Conservation (phyloP, 2,888 invertebrate species). For the Rhopalosiphum nymphaeae region DNA sequence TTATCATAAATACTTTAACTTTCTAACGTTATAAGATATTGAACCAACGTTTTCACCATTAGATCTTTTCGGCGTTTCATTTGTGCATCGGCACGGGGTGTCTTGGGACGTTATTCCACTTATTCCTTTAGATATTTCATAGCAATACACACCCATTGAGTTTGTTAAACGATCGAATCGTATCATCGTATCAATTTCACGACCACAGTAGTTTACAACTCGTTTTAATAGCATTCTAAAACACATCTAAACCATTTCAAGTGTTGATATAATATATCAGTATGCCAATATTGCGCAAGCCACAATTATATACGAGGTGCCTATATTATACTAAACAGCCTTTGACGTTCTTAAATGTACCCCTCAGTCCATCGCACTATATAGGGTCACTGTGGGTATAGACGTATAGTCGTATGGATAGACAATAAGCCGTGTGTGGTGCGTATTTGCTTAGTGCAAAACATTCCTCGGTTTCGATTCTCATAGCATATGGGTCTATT, state of each 20-base stretch:
- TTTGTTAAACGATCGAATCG: neutral
- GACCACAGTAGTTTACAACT: neutral
- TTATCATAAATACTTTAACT: slow-evolving; percentile 13
- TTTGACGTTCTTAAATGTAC: slow-evolving; percentile 1
- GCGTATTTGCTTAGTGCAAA: neutral
- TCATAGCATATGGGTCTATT: neutral
- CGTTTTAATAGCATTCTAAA: neutral
- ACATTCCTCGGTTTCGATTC: neutral
- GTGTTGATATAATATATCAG: neutral
- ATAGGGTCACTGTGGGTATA: neutral
- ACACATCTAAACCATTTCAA: neutral
- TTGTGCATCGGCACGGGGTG: neutral
- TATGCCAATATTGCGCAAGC: neutral
- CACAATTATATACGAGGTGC: no score
- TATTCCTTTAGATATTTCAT: neutral
- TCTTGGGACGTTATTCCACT: neutral
- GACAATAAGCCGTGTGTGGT: neutral
- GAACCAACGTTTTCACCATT: neutral
- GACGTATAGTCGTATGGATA: neutral
- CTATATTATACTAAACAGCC: neutral
- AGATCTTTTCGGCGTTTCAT: neutral
- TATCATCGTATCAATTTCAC: neutral
- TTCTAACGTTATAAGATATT: neutral
- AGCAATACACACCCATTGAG: neutral
- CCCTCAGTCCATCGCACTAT: neutral